A percentile compares a stretch with the other conserved stretches of the same genome.
Evolutionary conservation across 2,113 vertebrate genomes (phyloP).

Genomic region (Cettia cetti): DNA sequence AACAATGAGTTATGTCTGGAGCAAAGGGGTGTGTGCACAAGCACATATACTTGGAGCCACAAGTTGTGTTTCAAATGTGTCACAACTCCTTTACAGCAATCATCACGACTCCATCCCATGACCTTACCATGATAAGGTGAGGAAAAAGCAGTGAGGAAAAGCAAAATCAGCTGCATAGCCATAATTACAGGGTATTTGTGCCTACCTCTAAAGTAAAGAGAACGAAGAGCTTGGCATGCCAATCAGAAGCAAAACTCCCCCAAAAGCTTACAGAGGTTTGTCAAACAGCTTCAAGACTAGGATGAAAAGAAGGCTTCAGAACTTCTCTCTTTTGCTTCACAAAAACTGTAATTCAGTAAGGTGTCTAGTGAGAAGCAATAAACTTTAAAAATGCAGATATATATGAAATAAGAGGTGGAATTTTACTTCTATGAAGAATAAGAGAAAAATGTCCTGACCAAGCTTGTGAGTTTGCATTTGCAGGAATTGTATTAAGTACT

Average conservation of each 20-base stretch:
- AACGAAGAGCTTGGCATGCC: accelerated
- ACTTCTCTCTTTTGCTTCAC: not conserved
- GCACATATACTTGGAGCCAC: not conserved
- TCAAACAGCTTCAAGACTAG: not conserved
- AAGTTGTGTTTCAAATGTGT: not conserved
- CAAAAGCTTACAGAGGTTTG: not conserved
- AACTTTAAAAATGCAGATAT: not conserved
- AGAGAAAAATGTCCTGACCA: not conserved
- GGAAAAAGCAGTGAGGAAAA: not conserved
- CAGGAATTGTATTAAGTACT: conserved; percentile 34
- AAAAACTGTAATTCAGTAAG: not conserved
- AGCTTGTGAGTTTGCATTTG: conserved; percentile 18
- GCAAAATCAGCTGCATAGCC: not conserved
- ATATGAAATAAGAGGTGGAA: not conserved
- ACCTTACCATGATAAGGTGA: not conserved
- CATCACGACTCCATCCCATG: not conserved
- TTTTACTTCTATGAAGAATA: conserved; percentile 8
- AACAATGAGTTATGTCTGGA: not conserved
- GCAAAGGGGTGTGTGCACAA: not conserved
- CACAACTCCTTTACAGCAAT: not conserved
- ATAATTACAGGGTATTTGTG: not conserved
- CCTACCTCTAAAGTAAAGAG: not conserved
- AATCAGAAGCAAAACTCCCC: not conserved
- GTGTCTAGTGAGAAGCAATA: not conserved
- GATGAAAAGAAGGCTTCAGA: conserved; percentile 7